These are phyloP conservation scores for Brenthis hecate DNA, from an alignment of 2,888 invertebrate species.

Conservation along the genomic window DNA sequence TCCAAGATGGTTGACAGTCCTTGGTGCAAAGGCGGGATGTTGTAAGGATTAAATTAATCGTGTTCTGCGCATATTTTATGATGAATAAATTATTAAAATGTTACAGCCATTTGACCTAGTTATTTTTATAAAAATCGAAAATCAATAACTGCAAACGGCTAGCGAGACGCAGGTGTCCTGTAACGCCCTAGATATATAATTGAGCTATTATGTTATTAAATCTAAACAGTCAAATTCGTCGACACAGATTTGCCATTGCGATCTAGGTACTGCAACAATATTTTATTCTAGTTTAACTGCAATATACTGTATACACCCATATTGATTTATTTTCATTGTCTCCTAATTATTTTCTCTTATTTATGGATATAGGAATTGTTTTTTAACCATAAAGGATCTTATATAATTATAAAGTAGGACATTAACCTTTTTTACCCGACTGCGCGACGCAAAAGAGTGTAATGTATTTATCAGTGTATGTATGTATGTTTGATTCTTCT, in stretches of 20 bases:
- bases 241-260: slow-evolving; percentile 11
- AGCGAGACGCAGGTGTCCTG: slow-evolving; percentile 14
- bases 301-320: neutral
- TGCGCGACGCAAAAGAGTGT: no score
- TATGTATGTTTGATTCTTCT: no score
- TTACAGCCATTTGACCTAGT: slow-evolving; percentile 15
- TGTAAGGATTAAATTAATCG: slow-evolving; percentile 35
- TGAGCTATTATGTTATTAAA: slow-evolving; percentile 23
- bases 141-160: slow-evolving; percentile 12
- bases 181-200: slow-evolving; percentile 20
- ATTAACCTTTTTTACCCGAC: no score
- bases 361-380: no score
- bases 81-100: neutral
- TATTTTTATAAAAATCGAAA: slow-evolving; percentile 2
- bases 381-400: no score
- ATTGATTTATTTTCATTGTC: no score
- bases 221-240: slow-evolving; percentile 2
- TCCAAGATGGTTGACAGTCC: slow-evolving; percentile 72
- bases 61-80: neutral
- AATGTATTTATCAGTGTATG: no score
- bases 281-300: neutral
- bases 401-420: no score
- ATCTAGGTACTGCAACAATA: neutral
- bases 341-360: no score
- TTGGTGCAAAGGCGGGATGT: slow-evolving; percentile 39